A percentile compares a stretch with the other conserved stretches of the same genome.
Evolutionary conservation across 2,888 invertebrate species (phyloP).

Genomic region (Ferrisia virgata): DNA sequence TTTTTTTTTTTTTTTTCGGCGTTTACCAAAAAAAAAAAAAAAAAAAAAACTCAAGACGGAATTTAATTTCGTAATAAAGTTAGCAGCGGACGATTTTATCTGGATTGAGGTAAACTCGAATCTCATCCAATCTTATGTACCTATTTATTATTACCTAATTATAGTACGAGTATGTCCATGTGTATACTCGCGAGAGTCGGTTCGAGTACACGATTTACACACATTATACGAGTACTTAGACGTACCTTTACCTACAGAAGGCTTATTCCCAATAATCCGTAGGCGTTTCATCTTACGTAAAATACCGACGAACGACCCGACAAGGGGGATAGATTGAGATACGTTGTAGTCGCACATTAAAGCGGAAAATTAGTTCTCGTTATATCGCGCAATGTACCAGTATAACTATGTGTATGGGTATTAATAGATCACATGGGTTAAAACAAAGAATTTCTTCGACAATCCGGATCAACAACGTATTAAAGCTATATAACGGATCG

Average conservation of each 20-base stretch:
- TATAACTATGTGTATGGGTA: neutral
- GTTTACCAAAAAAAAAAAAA: too few relatives aligned
- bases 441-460: neutral
- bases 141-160: neutral
- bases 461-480: neutral
- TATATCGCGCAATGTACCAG: neutral
- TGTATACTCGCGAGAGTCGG: neutral
- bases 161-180: too few relatives aligned
- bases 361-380: conserved; percentile 13
- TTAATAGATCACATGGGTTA: neutral
- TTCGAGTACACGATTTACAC: neutral
- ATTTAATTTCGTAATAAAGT: neutral
- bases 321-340: too few relatives aligned
- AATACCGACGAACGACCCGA: neutral
- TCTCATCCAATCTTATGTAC: neutral
- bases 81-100: neutral
- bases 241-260: neutral
- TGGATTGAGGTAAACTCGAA: neutral
- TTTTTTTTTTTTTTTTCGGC: too few relatives aligned
- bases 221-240: neutral
- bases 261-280: neutral
- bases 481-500: neutral
- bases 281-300: conserved; percentile 14
- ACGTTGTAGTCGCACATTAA: neutral
- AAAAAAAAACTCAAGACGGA: neutral